Evolutionary conservation across 2,797 vertebrate species (phyloP), one percentile per base, ranked within the genome.

Genomic region (Luscinia luscinia): DNA sequence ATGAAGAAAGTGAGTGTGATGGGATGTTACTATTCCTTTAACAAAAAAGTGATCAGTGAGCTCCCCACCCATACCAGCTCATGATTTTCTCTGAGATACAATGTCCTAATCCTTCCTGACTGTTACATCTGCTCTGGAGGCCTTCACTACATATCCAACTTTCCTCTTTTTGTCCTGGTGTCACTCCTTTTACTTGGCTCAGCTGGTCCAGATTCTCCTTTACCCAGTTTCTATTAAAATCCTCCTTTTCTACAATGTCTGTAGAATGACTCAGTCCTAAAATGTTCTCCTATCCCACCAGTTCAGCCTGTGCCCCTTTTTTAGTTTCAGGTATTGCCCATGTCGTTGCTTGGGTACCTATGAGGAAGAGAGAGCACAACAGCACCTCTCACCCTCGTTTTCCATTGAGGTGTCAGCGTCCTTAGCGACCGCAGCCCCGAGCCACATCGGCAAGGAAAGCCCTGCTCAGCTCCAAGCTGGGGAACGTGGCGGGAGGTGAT

Each of bases 401-500:
- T 58, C 61, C 2, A 0, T 36, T 49, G 55, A 27, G 5, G 4
- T 82, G 22, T 76, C 48, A 45, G 15, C 19, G 6, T 30, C 62
- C 74, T 69, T 32, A 66, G 51, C 21, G 55, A 18, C 61, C 28
- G 59, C 74, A 87, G 57, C 51, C 51, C 80, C 12, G 11, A 81
- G 12, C 30, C 51, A 45, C 51, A 19, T 20, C 4, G 2, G 1
- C 51, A 62, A 38, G 78, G 2, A 24, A 69, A 87, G 24, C 45
- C 41, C 19, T 51, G 70, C 27, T 7, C 27, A 46, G 24, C 38
- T 72, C 41, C 72, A n/a, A 34, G 43, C 72, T 63, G 78, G 38
- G 78, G 75, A 81, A 87, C 1, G 2, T 32, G n/a, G 45, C 0
- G 0, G 28, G 32, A 64, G 54, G 14, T 7, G 30, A 19, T 27